Base-by-base conservation (phyloP, 2,113 vertebrate genomes). In the pig (Sus scrofa) region DNA sequence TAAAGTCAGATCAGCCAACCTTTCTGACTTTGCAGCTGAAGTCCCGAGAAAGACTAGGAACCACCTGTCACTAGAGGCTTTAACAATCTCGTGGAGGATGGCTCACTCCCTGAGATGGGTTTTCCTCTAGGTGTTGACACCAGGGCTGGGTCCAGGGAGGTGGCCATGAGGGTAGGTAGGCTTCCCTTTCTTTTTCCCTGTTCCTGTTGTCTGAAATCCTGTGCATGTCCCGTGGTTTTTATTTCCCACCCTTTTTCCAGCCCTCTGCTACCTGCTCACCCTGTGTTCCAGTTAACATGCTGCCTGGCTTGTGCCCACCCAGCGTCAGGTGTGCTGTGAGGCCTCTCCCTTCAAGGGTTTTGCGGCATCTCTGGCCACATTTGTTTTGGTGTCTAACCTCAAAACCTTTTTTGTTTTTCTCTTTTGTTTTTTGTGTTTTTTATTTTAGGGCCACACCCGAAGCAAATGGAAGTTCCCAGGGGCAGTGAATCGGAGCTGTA, bases 261-360 rank as follows among this genome's bases (percentile, higher is more conserved):
- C 52, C 44, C 68, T 14, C 60, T 6, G 7, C 4, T 2, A 7
- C 37, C 18, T 2, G 32, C 74, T 52, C 3, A 1, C 39, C 78
- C 50, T 22, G 22, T 26, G 32, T 56, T 81, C 81, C 26, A 79
- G 95, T 81, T n/a, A 3, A 94, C 71, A 24, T 77, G 84, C 93
- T n/a, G n/a, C n/a, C 77, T 20, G 37, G 62, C 84, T 44, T 50
- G 26, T 7, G 34, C 26, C 86, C 39, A 3, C 15, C 39, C 19
- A 6, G 11, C 7, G 3, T n/a, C 12, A 30, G 68, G 75, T 3
- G 3, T 15, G 94, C n/a, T 19, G 75, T 60, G 94, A 91, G 96
- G 94, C 92, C 34, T 85, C 34, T 94, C 26, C 78, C 91, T 89
- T 32, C 50, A 83, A 96, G 97, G 98, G 96, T 97, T 98, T 94